Evolutionary conservation across 1,140 invertebrate species (phyloP), one percentile per base, ranked within the genome.

Genomic region (Brachionus paranguensis): DNA sequence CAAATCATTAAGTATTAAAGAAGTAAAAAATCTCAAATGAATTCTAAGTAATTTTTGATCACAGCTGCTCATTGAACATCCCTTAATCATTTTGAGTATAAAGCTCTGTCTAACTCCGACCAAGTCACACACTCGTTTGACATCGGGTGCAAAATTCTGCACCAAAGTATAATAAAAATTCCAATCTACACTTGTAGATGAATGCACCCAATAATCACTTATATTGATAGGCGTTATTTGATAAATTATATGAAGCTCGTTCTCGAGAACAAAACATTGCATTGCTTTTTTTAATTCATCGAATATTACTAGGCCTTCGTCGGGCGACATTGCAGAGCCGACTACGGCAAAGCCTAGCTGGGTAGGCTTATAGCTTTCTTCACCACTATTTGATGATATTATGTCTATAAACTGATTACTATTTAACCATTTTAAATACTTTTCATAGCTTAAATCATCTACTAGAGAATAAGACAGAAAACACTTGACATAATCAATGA

Each of bases 211-310:
- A 60, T 84, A 72, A 81, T 70, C 70, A 53, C 74, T 64, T 17
- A 78, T 60, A 55, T 60, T 84, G 53, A 83, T 37, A 14, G 41
- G 76, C 1, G 84, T 84, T 86, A 96, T 94, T 86, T 96, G 90
- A 89, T 98, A 99, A 68, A 99, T 92, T 43, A 98, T 92, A 89
- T 99, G 97, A 0, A 99, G 91, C 87, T 99, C 96, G 86, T 93
- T 95, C 87, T 98, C 95, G 8, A 99, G 90, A 0, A 96, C 95
- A 88, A 99, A 94, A 86, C 93, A 94, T 86, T 93, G 92, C 55
- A 95, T 90, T 0, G 96, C 95, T 89, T 93, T 94, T 87, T 96
- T 93, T n/a, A 99, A 88, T 88, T 98, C 96, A 86, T 93, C 92
- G 87, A 98, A 95, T 20, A 98, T 91, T 41, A 92, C 91, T 3